Conservation (phyloP, 1,140 invertebrate species). For the Goniozus legneri region DNA sequence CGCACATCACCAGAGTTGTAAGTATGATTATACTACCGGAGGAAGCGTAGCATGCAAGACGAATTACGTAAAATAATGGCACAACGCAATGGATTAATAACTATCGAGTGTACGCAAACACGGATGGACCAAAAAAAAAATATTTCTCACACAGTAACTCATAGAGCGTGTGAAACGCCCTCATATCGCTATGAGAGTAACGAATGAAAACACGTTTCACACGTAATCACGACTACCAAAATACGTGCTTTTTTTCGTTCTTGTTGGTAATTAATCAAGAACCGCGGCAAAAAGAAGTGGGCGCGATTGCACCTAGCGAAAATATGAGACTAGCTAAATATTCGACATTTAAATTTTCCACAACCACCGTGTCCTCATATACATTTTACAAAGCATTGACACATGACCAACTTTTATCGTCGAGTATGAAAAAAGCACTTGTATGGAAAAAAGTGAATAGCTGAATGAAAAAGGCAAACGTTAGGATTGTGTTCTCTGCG, state of each 20-base stretch:
- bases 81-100: slow-evolving; percentile 51
- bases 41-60: slow-evolving; percentile 55
- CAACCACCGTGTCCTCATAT: neutral
- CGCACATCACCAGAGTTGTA: slow-evolving; percentile 36
- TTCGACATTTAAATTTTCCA: too few species aligned
- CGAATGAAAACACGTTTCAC: slow-evolving; percentile 10
- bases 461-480: too few species aligned
- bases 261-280: neutral
- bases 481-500: too few species aligned
- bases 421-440: too few species aligned
- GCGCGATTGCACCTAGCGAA: too few species aligned
- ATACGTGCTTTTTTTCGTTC: slow-evolving; percentile 29
- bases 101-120: slow-evolving; percentile 42
- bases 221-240: slow-evolving; percentile 5
- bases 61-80: slow-evolving; percentile 51
- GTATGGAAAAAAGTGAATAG: too few species aligned
- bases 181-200: slow-evolving; percentile 10
- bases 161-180: slow-evolving; percentile 6
- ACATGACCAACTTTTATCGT: too few species aligned
- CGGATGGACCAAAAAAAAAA: slow-evolving; percentile 31
- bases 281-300: too few species aligned
- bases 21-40: slow-evolving; percentile 51
- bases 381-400: too few species aligned
- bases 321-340: too few species aligned
- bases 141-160: slow-evolving; percentile 27